phyloP scores from a whole-genome alignment of 2,888 invertebrate genomes.

The Pyrrhia umbra region DNA sequence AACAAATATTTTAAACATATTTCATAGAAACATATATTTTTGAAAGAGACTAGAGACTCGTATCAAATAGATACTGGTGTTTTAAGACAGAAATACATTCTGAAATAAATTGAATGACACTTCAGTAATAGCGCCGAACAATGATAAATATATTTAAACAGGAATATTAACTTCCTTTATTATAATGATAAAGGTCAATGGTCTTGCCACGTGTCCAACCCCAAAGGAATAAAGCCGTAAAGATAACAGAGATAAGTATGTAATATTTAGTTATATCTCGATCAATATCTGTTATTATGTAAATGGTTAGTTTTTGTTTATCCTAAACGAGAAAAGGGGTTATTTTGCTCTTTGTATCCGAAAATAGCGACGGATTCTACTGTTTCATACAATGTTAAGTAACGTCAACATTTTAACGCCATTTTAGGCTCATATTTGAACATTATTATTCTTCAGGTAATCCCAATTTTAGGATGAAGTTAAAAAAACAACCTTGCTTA shows the following conservation, averaged over 20 bases:
- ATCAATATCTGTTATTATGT: neutral
- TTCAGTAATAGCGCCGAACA: neutral
- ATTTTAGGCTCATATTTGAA: too few relatives aligned
- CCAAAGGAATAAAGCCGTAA: constrained; percentile 30
- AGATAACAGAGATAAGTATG: constrained; percentile 36
- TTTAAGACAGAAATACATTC: neutral
- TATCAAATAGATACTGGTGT: too few relatives aligned
- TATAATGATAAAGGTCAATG: constrained; percentile 17
- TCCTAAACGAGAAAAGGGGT: neutral
- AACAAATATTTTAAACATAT: too few relatives aligned
- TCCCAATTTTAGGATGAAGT: neutral
- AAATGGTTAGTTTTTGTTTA: neutral
- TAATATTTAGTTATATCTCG: constrained; percentile 1
- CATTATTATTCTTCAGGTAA: too few relatives aligned
- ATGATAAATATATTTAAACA: neutral
- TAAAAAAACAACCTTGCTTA: neutral
- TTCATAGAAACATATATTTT: too few relatives aligned
- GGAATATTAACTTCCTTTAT: neutral
- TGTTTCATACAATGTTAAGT: too few relatives aligned
- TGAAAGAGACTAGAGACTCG: too few relatives aligned
- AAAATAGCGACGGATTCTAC: too few relatives aligned
- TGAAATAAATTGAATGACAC: neutral
- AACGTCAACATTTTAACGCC: too few relatives aligned
- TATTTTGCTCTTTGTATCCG: too few relatives aligned
- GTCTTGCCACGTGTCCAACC: constrained; percentile 35